Base-by-base conservation (phyloP, 1,140 invertebrate species). In the Cydia strobilella region DNA sequence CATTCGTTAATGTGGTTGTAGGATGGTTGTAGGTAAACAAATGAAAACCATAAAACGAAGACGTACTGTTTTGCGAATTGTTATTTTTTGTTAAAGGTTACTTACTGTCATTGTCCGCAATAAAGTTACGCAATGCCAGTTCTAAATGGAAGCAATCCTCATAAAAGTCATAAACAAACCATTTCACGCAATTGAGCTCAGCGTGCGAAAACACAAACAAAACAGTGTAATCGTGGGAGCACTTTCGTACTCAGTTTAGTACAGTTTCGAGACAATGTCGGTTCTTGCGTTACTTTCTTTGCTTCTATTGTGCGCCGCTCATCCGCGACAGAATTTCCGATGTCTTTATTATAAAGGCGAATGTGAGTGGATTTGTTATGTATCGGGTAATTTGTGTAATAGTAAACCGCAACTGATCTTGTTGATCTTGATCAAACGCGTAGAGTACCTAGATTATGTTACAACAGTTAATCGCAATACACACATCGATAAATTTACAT, bases 301-400 rank as follows among this genome's bases (percentile, higher is more conserved):
- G 31, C 65, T 69, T 2, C n/a, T 69, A 20, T 18, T 42, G 65
- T 69, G 65, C 31, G 27, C 12, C 1, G 65, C 25, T 18, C 27
- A 9, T 35, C 65, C 31, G n/a, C 39, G 35, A 23, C 54, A 59
- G n/a, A 69, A 31, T 69, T 69, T 69, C 31, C 77, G 82, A 73
- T 87, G 86, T 77, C 65, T 87, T 9, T 74, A 83, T 1, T 75
- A 78, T 20, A 74, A 76, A 9, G 78, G 77, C 18, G 75, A 69
- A 72, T 87, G 86, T 87, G 80, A 86, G 85, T 87, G 45, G 20
- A 48, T 72, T 51, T 48, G 13, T 63, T 71, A 72, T 31, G 2
- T 42, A 35, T 15, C 13, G 72, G 31, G 27, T 23, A 59, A 59
- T 59, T 20, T 7, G 5, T 9, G n/a, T 59, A 20, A 59, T 39